Conservation (phyloP, 2,113 vertebrate genomes). For the Hydrochoerus hydrochaeris region DNA sequence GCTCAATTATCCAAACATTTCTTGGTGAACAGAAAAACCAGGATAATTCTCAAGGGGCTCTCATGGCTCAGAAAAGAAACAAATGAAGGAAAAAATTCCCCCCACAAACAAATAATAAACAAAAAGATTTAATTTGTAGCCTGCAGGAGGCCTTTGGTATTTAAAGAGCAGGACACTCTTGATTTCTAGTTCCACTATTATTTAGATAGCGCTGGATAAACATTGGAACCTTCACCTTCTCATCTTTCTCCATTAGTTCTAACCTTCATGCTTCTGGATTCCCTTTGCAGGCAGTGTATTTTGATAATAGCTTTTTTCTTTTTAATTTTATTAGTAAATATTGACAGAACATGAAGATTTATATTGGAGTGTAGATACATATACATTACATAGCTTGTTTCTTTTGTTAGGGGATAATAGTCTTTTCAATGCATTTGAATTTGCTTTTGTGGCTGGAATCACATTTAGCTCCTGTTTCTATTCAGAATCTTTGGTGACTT, state of each 20-base stretch:
- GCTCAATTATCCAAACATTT: not conserved
- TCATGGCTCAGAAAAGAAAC: not conserved
- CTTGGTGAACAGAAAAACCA: constrained; percentile 4
- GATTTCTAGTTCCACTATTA: not conserved
- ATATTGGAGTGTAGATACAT: too few species aligned
- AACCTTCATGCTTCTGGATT: not conserved
- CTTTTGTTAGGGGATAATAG: not conserved
- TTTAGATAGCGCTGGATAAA: not conserved
- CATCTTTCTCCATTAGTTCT: not conserved
- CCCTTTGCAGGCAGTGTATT: not conserved
- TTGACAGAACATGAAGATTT: not conserved
- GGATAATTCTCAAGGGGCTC: not conserved
- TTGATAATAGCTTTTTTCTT: not conserved
- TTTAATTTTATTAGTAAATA: not conserved
- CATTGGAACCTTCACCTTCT: not conserved
- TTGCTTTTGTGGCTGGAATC: not conserved
- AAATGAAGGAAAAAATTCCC: not conserved
- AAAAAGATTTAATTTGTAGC: not conserved
- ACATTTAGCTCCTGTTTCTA: not conserved
- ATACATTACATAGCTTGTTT: not conserved
- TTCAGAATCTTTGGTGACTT: not conserved
- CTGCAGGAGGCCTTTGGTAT: not conserved
- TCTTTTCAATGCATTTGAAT: not conserved
- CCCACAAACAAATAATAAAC: not conserved
- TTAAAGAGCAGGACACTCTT: not conserved